Evolutionary conservation across 1,140 invertebrate genomes (phyloP).

Genomic region (Anadara kagoshimensis): DNA sequence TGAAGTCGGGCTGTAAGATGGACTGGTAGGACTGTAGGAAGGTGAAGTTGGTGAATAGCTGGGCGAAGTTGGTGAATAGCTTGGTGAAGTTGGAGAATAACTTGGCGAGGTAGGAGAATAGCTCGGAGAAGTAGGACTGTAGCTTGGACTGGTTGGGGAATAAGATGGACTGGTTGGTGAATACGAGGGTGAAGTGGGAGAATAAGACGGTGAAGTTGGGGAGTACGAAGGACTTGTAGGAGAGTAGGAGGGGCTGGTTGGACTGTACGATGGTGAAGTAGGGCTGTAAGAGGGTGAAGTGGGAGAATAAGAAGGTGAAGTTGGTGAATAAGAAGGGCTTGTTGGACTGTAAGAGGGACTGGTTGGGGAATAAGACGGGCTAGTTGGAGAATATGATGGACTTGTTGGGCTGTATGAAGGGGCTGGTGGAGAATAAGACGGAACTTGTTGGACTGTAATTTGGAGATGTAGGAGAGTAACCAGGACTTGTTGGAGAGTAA

Average conservation of each 20-base stretch:
- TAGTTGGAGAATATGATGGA: slow-evolving; percentile 83
- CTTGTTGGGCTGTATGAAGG: slow-evolving; percentile 84
- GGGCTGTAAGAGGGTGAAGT: slow-evolving; percentile 76
- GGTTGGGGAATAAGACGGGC: slow-evolving; percentile 79
- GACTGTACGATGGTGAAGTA: slow-evolving; percentile 80
- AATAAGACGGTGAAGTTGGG: slow-evolving; percentile 83
- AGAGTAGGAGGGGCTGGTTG: slow-evolving; percentile 82
- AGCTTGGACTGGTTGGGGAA: slow-evolving; percentile 77
- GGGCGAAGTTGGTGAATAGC: slow-evolving; percentile 80
- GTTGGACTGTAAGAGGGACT: slow-evolving; percentile 77
- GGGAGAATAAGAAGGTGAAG: slow-evolving; percentile 83
- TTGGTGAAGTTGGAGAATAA: slow-evolving; percentile 82
- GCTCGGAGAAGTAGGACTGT: slow-evolving; percentile 79
- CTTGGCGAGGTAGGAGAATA: slow-evolving; percentile 82
- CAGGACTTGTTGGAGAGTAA: slow-evolving; percentile 81
- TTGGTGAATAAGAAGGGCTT: slow-evolving; percentile 82
- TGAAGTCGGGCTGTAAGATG: slow-evolving; percentile 82
- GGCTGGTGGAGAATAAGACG: slow-evolving; percentile 67
- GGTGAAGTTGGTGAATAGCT: slow-evolving; percentile 76
- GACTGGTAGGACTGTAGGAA: slow-evolving; percentile 78
- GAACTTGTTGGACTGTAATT: slow-evolving; percentile 77
- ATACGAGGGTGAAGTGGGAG: slow-evolving; percentile 75
- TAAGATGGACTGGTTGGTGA: slow-evolving; percentile 83
- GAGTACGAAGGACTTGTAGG: slow-evolving; percentile 84
- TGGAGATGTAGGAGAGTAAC: slow-evolving; percentile 80